Conservation (phyloP, 35 echinoderm and acorn worm genomes). For the Hemicentrotus pulcherrimus region DNA sequence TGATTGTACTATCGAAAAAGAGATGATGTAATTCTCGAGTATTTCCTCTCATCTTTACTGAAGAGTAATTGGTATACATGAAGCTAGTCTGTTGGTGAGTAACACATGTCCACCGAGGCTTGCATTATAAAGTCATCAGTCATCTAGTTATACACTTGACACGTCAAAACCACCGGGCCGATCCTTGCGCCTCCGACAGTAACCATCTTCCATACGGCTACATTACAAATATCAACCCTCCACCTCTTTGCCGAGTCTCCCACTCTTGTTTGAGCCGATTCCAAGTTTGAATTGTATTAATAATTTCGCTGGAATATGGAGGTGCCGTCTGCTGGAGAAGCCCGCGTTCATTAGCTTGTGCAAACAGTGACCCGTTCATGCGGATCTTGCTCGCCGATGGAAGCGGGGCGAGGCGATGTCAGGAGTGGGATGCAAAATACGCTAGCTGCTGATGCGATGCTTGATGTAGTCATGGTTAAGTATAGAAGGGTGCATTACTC, state of each 20-base stretch:
- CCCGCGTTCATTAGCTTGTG: constrained; percentile 35
- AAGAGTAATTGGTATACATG: neutral
- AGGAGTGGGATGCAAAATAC: neutral
- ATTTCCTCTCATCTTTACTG: neutral
- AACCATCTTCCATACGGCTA: neutral
- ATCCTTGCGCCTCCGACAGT: neutral
- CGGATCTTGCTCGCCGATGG: neutral
- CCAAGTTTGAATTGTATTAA: constrained; percentile 45
- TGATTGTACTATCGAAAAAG: neutral
- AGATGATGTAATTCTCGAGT: neutral
- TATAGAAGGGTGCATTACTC: neutral
- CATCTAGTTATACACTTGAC: neutral
- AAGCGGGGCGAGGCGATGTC: neutral
- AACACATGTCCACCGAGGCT: neutral
- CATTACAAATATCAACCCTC: neutral
- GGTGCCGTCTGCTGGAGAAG: constrained; percentile 14
- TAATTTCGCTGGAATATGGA: constrained; percentile 23
- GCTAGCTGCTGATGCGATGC: neutral
- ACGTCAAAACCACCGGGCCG: neutral
- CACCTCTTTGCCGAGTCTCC: neutral
- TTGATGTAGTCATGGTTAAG: neutral
- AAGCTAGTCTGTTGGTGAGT: neutral
- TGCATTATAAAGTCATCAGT: constrained; percentile 8
- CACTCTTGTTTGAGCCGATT: neutral
- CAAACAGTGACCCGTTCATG: constrained; percentile 12